These are phyloP conservation scores for Euzophera pinguis DNA, from an alignment of 2,888 invertebrate genomes.

Conservation along the genomic window DNA sequence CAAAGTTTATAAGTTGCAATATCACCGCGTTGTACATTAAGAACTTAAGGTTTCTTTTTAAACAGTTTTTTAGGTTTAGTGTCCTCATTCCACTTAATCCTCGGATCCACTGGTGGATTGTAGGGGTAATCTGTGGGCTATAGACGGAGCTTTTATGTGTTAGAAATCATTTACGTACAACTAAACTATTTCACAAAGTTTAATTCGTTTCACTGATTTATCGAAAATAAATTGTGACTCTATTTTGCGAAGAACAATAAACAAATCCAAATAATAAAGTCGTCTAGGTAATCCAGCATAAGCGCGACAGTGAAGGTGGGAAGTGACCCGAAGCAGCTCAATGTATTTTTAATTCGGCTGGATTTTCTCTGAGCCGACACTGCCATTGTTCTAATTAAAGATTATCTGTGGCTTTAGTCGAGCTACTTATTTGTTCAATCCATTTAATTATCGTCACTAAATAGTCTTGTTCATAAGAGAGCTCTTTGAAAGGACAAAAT, in stretches of 20 bases:
- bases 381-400: conserved; percentile 27
- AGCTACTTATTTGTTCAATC: neutral
- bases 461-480: neutral
- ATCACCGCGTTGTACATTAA: too few species aligned
- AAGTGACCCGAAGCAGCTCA: conserved; percentile 27
- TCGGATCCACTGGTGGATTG: too few species aligned
- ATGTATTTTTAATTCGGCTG: conserved; percentile 34
- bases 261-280: neutral
- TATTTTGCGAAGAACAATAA: neutral
- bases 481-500: neutral
- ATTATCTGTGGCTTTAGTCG: conserved; percentile 8
- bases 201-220: too few species aligned
- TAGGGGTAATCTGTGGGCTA: too few species aligned
- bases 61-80: too few species aligned
- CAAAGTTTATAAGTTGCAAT: too few species aligned
- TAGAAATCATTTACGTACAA: too few species aligned
- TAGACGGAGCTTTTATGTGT: too few species aligned
- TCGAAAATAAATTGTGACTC: neutral
- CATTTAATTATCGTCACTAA: neutral
- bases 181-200: too few species aligned
- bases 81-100: too few species aligned
- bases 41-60: too few species aligned
- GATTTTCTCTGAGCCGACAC: conserved; percentile 22
- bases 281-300: neutral
- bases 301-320: conserved; percentile 16